Conservation (phyloP, 2,888 invertebrate species). For the Andrena hattorfiana region DNA sequence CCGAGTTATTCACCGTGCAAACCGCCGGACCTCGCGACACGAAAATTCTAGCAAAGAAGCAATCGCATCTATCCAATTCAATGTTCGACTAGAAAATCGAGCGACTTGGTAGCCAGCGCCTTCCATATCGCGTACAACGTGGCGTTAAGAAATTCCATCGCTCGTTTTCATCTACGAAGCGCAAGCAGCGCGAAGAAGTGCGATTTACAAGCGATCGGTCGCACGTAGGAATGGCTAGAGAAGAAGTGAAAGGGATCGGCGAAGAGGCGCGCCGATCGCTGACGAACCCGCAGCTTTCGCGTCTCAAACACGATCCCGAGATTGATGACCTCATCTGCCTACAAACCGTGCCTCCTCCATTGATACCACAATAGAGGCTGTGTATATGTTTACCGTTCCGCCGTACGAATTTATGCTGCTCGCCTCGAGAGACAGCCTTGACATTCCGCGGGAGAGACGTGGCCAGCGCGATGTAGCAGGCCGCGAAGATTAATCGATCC, state of each 20-base stretch:
- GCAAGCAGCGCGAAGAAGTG: not conserved
- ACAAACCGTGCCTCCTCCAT: slow-evolving; percentile 48
- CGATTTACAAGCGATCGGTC: slow-evolving; percentile 2
- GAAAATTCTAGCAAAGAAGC: slow-evolving; percentile 33
- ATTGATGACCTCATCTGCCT: slow-evolving; percentile 63
- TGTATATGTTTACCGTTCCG: slow-evolving; percentile 57
- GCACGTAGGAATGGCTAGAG: not conserved
- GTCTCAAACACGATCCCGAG: slow-evolving; percentile 25
- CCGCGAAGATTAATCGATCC: slow-evolving; percentile 56
- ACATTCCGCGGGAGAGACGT: slow-evolving; percentile 68
- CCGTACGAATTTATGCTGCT: slow-evolving; percentile 65
- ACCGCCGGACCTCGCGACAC: slow-evolving; percentile 37
- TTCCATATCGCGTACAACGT: too few relatives aligned
- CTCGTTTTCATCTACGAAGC: not conserved
- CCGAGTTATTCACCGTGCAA: slow-evolving; percentile 54
- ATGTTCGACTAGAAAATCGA: too few relatives aligned
- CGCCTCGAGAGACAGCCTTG: slow-evolving; percentile 63
- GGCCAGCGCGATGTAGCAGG: slow-evolving; percentile 43
- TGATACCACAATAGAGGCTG: slow-evolving; percentile 53
- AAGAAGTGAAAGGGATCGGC: not conserved
- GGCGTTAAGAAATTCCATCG: not conserved
- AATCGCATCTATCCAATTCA: not conserved
- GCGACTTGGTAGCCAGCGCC: too few relatives aligned
- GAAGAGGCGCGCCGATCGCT: not conserved
- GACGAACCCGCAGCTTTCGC: slow-evolving; percentile 8